phyloP scores from a whole-genome alignment of 2,113 vertebrate species.

The Trinectes maculatus region DNA sequence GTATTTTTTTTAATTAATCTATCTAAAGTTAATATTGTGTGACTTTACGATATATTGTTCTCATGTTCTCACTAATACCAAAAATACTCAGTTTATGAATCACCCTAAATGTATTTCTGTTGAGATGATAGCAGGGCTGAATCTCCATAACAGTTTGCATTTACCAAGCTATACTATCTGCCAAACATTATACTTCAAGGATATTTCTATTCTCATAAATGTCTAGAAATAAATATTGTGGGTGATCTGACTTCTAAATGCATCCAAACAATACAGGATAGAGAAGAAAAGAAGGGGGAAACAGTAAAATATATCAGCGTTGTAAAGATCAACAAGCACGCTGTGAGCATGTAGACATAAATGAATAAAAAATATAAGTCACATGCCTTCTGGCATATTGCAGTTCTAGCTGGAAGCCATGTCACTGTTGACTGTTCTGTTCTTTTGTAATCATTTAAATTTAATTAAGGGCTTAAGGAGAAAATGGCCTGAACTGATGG shows the following conservation, averaged over 20 bases:
- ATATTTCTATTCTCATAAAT: slow-evolving; percentile 21
- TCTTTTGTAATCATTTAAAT: slow-evolving; percentile 81
- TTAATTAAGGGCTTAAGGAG: slow-evolving; percentile 81
- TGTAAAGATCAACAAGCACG: slow-evolving; percentile 39
- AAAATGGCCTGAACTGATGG: slow-evolving; percentile 78
- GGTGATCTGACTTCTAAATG: slow-evolving; percentile 30
- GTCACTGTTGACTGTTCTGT: slow-evolving; percentile 77
- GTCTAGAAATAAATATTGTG: slow-evolving; percentile 2
- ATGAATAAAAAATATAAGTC: slow-evolving; percentile 52
- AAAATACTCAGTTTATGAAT: no score
- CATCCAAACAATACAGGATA: slow-evolving; percentile 16
- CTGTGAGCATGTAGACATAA: slow-evolving; percentile 32
- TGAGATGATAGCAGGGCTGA: no score
- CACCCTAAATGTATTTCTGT: no score
- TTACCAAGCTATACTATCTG: not conserved
- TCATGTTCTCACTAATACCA: no score
- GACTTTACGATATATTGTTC: not conserved
- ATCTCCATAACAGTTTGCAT: no score
- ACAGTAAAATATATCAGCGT: slow-evolving; percentile 52
- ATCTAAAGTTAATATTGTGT: not conserved
- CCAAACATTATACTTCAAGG: slow-evolving; percentile 30
- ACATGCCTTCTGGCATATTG: slow-evolving; percentile 72
- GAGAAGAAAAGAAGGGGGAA: slow-evolving; percentile 17
- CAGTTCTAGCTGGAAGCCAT: slow-evolving; percentile 69
- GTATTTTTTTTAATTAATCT: no score